phyloP scores from a whole-genome alignment of 1,140 invertebrate species.

The Pogonomyrmex barbatus region DNA sequence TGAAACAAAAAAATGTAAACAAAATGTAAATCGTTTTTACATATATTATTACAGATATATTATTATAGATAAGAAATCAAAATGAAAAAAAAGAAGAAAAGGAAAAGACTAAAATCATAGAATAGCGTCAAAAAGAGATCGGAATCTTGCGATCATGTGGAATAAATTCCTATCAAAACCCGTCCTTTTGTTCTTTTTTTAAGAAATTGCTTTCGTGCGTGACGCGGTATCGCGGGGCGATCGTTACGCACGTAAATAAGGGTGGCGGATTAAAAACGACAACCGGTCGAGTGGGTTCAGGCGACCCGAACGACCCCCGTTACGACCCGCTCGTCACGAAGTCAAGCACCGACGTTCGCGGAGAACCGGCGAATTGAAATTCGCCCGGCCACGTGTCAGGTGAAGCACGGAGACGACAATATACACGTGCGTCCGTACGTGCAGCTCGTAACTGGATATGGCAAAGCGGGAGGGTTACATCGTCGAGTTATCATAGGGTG shows the following conservation, averaged over 20 bases:
- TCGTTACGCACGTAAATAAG: background rate
- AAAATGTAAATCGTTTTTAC: background rate
- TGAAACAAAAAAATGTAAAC: constrained; percentile 48
- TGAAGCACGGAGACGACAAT: constrained; percentile 79
- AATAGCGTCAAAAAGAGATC: background rate
- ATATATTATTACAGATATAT: background rate
- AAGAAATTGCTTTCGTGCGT: background rate
- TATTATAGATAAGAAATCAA: background rate
- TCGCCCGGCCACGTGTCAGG: constrained; percentile 82
- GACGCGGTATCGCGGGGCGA: constrained; percentile 19
- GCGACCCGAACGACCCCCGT: constrained; percentile 44
- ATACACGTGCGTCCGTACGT: constrained; percentile 75
- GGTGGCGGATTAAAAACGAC: constrained; percentile 3
- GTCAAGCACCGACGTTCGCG: constrained; percentile 74
- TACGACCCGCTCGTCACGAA: constrained; percentile 63
- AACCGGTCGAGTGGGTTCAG: constrained; percentile 21
- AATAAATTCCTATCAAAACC: background rate
- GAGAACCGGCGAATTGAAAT: constrained; percentile 75
- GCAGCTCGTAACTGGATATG: constrained; percentile 71
- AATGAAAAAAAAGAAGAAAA: background rate
- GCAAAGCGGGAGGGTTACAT: constrained; percentile 9
- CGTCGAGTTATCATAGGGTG: constrained; percentile 64
- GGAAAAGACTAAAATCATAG: background rate
- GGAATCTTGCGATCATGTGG: background rate
- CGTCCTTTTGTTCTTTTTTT: background rate